phyloP scores from a whole-genome alignment of 2,888 invertebrate species.

The Cerastis rubricosa region DNA sequence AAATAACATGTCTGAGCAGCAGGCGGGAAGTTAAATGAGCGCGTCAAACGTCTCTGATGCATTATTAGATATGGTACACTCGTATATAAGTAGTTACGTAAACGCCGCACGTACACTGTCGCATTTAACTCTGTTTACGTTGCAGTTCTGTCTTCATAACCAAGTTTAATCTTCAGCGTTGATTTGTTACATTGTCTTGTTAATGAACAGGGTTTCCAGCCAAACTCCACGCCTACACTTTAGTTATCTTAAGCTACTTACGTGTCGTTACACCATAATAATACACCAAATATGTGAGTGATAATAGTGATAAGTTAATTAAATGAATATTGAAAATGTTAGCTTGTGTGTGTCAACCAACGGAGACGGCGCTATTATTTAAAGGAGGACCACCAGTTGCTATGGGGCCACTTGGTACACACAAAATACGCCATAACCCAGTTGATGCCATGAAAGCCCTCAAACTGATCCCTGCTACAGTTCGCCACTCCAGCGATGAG shows the following conservation, averaged over 20 bases:
- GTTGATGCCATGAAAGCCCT: constrained; percentile 82
- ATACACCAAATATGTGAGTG: constrained; percentile 81
- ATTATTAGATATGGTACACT: constrained; percentile 42
- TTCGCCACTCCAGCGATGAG: constrained; percentile 79
- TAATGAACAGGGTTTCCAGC: constrained; percentile 71
- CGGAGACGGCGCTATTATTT: constrained; percentile 90
- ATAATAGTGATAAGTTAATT: constrained; percentile 78
- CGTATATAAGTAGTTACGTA: constrained; percentile 25
- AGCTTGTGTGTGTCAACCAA: constrained; percentile 93
- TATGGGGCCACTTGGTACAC: constrained; percentile 89
- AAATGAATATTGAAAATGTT: constrained; percentile 90
- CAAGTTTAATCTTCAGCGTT: constrained; percentile 10
- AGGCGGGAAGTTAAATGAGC: constrained; percentile 58
- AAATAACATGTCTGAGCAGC: constrained; percentile 48
- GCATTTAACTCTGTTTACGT: constrained; percentile 23
- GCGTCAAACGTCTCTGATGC: constrained; percentile 42
- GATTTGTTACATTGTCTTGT: constrained; percentile 21
- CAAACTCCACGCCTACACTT: constrained; percentile 53
- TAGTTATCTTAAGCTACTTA: constrained; percentile 23
- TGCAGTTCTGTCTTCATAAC: constrained; percentile 27
- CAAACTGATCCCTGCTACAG: constrained; percentile 79
- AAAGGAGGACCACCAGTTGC: constrained; percentile 89
- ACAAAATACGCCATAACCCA: constrained; percentile 83
- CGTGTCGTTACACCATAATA: constrained; percentile 44
- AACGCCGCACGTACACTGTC: constrained; percentile 32